Conservation (phyloP, 2,888 invertebrate species). For the Ctenicera cuprea region DNA sequence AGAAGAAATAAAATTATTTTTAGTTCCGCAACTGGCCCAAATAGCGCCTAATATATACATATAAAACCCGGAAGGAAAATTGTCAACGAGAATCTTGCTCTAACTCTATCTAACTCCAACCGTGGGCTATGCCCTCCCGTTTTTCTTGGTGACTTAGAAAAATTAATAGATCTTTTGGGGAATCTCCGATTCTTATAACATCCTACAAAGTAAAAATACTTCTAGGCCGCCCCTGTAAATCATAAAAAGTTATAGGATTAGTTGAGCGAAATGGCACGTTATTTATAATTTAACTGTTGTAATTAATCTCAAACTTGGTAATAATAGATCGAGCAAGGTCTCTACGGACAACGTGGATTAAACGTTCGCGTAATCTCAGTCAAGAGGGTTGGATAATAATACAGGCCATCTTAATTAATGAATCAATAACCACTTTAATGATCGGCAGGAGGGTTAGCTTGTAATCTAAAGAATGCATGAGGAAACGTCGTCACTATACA, state of each 20-base stretch:
- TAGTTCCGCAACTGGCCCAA: too few species aligned
- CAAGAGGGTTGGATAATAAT: slow-evolving; percentile 29
- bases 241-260: too few species aligned
- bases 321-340: slow-evolving; percentile 15
- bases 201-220: too few species aligned
- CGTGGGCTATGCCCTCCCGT: too few species aligned
- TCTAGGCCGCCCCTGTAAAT: not conserved
- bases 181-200: too few species aligned
- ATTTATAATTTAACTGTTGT: slow-evolving; percentile 6
- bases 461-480: not conserved
- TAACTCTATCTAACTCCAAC: too few species aligned
- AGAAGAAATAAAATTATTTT: too few species aligned
- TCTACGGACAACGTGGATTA: slow-evolving; percentile 15
- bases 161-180: too few species aligned
- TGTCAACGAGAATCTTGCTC: too few species aligned
- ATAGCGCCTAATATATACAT: too few species aligned
- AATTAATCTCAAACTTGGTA: slow-evolving; percentile 17
- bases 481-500: not conserved
- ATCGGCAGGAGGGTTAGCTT: slow-evolving; percentile 11
- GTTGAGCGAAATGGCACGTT: not conserved
- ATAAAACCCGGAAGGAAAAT: too few species aligned
- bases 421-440: slow-evolving; percentile 33
- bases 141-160: too few species aligned
- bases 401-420: slow-evolving; percentile 19
- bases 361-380: slow-evolving; percentile 20